Base-by-base conservation (phyloP, 2,888 invertebrate genomes). In the Scelioninae gen. 2 region DNA sequence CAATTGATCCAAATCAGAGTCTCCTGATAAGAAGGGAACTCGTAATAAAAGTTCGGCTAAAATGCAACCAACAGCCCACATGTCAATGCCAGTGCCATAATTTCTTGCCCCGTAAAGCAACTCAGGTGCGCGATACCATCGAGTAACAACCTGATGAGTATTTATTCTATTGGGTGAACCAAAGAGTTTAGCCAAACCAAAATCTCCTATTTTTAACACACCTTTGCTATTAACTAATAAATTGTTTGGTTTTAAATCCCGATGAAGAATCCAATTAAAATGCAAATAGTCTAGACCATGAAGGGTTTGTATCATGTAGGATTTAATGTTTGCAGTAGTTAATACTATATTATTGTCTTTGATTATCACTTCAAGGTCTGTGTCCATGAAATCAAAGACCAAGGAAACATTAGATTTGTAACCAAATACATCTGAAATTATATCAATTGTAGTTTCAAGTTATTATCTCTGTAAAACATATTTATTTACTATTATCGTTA, bases 381-480 rank as follows among this genome's bases (percentile, higher is more conserved):
- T 98, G 84, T 98, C 97, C 98, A 99, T 98, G 82, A 97, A 99
- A 87, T 99, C 99, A 88, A 99, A 98, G 0, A 99, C 99, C 65
- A 99, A 88, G 15, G 98, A 98, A 15, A 99, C 95, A 89, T 98
- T 98, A 11, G 98, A 98, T 87, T 96, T 94, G 83, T 97, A 95
- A n/a, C 98, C 98, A 88, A 98, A 98, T 2, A 98, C 98, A 91
- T 99, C 98, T 89, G 87, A 2, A 75, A 81, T n/a, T n/a, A n/a
- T n/a, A n/a, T n/a, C n/a, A n/a, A n/a, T n/a, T n/a, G n/a, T n/a
- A n/a, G n/a, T n/a, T n/a, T n/a, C n/a, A n/a, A n/a, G n/a, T n/a
- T n/a, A n/a, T n/a, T n/a, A n/a, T n/a, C n/a, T n/a, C n/a, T n/a
- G n/a, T n/a, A n/a, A n/a, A n/a, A n/a, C n/a, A n/a, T n/a, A n/a